Percentiles rank a stretch among this genome's conserved stretches.
phyloP scores from a whole-genome alignment of 2,113 vertebrate species.

The Pteronura brasiliensis region DNA sequence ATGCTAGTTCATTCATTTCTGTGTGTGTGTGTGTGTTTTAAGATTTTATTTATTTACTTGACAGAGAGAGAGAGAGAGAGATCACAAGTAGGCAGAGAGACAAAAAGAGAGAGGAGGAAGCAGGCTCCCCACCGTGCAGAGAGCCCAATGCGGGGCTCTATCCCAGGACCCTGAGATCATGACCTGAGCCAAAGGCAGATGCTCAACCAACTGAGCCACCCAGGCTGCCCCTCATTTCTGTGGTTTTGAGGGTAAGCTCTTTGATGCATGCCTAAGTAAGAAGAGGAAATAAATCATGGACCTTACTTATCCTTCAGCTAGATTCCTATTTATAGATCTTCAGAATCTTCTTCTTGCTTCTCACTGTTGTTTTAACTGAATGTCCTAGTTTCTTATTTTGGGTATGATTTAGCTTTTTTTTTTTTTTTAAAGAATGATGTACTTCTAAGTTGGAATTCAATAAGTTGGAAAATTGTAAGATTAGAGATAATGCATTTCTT shows the following conservation, averaged over 20 bases:
- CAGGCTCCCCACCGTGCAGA: no score
- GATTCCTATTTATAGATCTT: background rate
- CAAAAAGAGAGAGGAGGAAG: no score
- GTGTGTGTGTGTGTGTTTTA: no score
- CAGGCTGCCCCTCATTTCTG: background rate
- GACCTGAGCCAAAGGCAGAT: no score
- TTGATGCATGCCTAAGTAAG: background rate
- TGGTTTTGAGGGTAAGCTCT: background rate
- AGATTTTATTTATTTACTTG: no score
- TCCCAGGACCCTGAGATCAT: no score
- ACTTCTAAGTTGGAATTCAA: background rate
- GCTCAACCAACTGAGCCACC: no score
- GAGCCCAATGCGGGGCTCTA: no score
- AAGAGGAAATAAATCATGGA: background rate
- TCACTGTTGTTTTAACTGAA: background rate
- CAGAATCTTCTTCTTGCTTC: background rate
- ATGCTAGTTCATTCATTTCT: background rate
- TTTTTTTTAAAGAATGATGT: background rate
- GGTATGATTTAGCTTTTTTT: background rate
- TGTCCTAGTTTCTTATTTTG: background rate
- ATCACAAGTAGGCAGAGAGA: no score
- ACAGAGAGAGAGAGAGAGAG: no score
- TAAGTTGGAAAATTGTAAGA: background rate
- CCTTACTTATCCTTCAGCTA: background rate
- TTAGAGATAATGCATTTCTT: slow-evolving; percentile 19